Conservation (phyloP, 2,888 invertebrate species). For the Blastobasis adustella region DNA sequence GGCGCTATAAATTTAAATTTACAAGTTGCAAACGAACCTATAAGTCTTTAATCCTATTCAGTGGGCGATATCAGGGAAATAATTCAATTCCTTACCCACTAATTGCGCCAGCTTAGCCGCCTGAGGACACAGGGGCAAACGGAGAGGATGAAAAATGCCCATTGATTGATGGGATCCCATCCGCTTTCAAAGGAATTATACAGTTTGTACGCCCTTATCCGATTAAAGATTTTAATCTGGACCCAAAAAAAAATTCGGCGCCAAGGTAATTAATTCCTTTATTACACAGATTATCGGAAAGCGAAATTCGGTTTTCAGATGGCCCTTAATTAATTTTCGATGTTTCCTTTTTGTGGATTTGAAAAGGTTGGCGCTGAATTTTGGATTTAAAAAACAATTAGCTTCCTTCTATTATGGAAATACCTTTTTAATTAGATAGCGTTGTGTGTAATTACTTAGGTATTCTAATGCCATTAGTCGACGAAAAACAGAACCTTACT, state of each 20-base stretch:
- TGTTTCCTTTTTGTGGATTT: too few relatives aligned
- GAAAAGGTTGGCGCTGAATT: too few relatives aligned
- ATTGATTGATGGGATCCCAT: constrained; percentile 43
- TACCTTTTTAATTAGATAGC: too few relatives aligned
- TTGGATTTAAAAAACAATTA: too few relatives aligned
- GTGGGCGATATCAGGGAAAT: constrained; percentile 29
- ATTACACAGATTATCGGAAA: constrained; percentile 39
- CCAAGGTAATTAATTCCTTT: constrained; percentile 50
- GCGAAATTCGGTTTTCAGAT: constrained; percentile 12
- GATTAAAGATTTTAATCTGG: constrained; percentile 48
- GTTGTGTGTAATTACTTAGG: too few relatives aligned
- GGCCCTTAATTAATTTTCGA: too few relatives aligned
- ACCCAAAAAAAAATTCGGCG: constrained; percentile 30
- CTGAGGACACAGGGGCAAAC: constrained; percentile 7
- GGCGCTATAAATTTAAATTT: not conserved
- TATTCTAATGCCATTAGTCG: too few relatives aligned
- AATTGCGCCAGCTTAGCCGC: constrained; percentile 27
- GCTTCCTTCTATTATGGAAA: too few relatives aligned
- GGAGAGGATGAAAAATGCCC: constrained; percentile 29
- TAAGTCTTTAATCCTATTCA: constrained; percentile 20
- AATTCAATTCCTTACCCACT: constrained; percentile 42
- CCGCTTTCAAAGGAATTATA: constrained; percentile 32
- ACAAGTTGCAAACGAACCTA: constrained; percentile 1
- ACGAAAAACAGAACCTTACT: too few relatives aligned
- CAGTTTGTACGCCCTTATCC: constrained; percentile 43